Evolutionary conservation across 2,113 vertebrate species (phyloP), one percentile per base, ranked within the genome.

Genomic region (Rhinopomastus cyanomelas): DNA sequence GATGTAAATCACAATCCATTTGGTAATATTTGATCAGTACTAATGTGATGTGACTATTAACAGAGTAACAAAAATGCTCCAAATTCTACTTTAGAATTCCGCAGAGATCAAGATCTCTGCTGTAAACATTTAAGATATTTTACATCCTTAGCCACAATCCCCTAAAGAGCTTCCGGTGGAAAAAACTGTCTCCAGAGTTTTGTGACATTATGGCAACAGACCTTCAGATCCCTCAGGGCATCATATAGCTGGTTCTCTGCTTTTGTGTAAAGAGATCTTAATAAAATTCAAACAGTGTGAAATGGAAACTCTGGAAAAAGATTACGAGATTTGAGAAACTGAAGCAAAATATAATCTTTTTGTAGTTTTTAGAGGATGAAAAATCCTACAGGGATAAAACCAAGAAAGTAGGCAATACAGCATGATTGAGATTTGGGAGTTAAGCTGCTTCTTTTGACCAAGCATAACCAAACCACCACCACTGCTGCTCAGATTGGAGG

Each of bases 221-320:
- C 12, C 71, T 81, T 71, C 48, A 32, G 56, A 36, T 90, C 92
- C 93, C 95, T 85, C 30, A 65, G 86, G 95, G 96, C 89, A 94
- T 85, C 79, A 26, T 44, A 85, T 84, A 96, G 83, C 84, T 80
- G 88, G 91, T 78, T 69, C 75, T 96, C 72, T 85, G 93, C 77
- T 92, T 91, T 91, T 94, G 86, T 94, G 89, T 68, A 92, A 94
- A 94, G 93, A 87, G 76, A 95, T 93, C 97, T 97, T 96, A 97
- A 97, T 97, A 97, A 98, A 97, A 97, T 94, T 73, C 97, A 96
- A 97, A 83, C 79, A 94, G 96, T 86, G 30, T 97, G 97, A 97
- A 97, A 98, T 97, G 88, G 94, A 95, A 97, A 96, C 93, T 93
- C 94, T 94, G 88, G 92, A 79, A 94, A 94, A 86, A 94, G 39